Evolutionary conservation across 2,888 invertebrate genomes (phyloP).

Genomic region (Bellardia bayeri): DNA sequence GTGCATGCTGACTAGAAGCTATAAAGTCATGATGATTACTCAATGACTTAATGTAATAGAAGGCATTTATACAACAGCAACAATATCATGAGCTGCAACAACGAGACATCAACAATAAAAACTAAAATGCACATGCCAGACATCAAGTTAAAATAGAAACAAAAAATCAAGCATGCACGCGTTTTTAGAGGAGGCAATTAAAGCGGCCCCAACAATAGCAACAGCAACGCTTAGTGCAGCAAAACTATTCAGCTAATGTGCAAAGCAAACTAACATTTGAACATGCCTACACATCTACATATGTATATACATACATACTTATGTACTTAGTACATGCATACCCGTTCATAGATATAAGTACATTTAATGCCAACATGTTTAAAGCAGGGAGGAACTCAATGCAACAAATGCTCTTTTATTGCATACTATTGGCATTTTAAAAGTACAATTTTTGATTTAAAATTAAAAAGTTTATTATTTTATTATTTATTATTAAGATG

Average conservation of each 20-base stretch:
- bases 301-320: constrained; percentile 11
- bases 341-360: too few relatives aligned
- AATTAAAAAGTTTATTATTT: too few relatives aligned
- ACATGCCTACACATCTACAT: background rate
- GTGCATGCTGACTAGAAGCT: constrained; percentile 65
- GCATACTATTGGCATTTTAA: too few relatives aligned
- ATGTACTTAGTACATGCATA: background rate
- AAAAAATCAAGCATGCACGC: constrained; percentile 59
- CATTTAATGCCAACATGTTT: background rate
- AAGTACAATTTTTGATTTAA: too few relatives aligned
- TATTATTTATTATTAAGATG: too few relatives aligned
- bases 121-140: constrained; percentile 57
- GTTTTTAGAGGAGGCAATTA: constrained; percentile 66
- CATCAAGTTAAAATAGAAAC: constrained; percentile 46
- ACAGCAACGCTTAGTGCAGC: constrained; percentile 6
- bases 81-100: constrained; percentile 10
- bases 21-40: constrained; percentile 67
- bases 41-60: constrained; percentile 68
- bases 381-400: background rate
- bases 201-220: constrained; percentile 27
- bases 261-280: constrained; percentile 26
- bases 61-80: constrained; percentile 18
- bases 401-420: too few relatives aligned
- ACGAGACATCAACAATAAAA: constrained; percentile 34
- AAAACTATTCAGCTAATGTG: constrained; percentile 34